These are phyloP conservation scores for Arge pagana DNA, from an alignment of 2,888 invertebrate genomes.

Conservation along the genomic window DNA sequence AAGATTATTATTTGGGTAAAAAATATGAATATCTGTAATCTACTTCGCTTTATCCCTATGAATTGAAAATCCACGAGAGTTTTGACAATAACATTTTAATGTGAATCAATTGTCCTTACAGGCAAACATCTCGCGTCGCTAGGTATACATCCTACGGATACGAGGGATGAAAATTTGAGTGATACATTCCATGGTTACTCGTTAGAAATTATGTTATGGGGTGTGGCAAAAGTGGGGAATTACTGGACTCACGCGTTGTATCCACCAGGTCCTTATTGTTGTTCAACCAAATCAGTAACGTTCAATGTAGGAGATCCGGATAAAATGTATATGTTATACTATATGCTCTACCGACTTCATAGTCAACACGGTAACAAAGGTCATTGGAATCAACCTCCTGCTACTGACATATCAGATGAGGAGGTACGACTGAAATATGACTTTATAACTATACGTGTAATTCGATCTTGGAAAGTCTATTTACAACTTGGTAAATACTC, in stretches of 20 bases:
- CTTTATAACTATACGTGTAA: neutral
- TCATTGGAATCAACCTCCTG: constrained; percentile 56
- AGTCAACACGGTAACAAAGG: constrained; percentile 54
- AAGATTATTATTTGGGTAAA: constrained; percentile 65
- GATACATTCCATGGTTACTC: constrained; percentile 62
- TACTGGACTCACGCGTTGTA: constrained; percentile 61
- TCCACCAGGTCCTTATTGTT: constrained; percentile 59
- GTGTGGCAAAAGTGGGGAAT: constrained; percentile 52
- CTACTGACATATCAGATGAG: constrained; percentile 55
- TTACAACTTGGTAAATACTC: too few species aligned
- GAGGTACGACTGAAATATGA: constrained; percentile 44
- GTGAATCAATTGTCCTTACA: constrained; percentile 38
- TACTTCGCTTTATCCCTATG: too few species aligned
- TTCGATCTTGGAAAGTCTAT: neutral
- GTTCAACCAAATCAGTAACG: constrained; percentile 60
- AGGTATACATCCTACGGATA: constrained; percentile 61
- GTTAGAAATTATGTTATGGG: constrained; percentile 49
- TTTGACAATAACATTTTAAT: neutral
- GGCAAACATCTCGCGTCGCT: constrained; percentile 62
- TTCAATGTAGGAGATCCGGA: constrained; percentile 61
- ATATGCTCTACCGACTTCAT: constrained; percentile 62
- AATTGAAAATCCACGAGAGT: too few species aligned
- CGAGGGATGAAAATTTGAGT: constrained; percentile 59
- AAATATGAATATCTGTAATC: too few species aligned
- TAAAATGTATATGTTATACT: constrained; percentile 62